Evolutionary conservation across 2,888 invertebrate species (phyloP), one percentile per base, ranked within the genome.

Genomic region (Acanthococcus lagerstroemiae): DNA sequence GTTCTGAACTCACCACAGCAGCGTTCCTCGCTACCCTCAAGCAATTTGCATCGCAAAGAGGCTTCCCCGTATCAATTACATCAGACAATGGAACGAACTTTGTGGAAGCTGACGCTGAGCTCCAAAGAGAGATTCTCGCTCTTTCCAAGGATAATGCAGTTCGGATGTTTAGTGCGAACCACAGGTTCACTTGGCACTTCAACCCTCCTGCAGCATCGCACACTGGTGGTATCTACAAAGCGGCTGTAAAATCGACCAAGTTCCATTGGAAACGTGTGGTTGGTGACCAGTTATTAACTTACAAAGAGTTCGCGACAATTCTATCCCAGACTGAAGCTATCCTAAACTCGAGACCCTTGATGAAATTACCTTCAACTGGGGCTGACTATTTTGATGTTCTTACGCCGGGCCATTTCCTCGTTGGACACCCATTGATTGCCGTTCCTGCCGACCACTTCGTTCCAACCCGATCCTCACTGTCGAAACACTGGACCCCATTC

Each of bases 81-180:
- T 73, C 72, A 3, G 75, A 76, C 61, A 73, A 74, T 26, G 74
- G 73, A 1, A 72, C 72, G 1, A 75, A 74, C 65, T 76, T 74
- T 60, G 70, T 74, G 1, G 74, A 73, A 3, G 73, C 74, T 0
- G 69, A 69, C 45, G 58, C 44, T 5, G 37, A 69, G 15, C 27
- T 69, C 12, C 30, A 65, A 26, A 58, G 56, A 12, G 9, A n/a
- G 19, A 37, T 57, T 25, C 19, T 24, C 17, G 15, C 5, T 19
- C 57, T 44, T 21, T 19, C 17, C 21, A 5, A 30, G 22, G 37
- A 44, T 55, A 27, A 26, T 15, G 30, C 55, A 27, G 4, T 55
- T 21, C 55, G 12, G 7, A 48, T 21, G 6, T 48, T 12, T 12
- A 12, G 48, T n/a, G 2, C 17, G 2, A 12, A 5, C 17, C 48